Percentiles rank a stretch among this genome's conserved stretches.
Conservation (phyloP, 2,113 vertebrate species). For the Spheniscus mendiculus region DNA sequence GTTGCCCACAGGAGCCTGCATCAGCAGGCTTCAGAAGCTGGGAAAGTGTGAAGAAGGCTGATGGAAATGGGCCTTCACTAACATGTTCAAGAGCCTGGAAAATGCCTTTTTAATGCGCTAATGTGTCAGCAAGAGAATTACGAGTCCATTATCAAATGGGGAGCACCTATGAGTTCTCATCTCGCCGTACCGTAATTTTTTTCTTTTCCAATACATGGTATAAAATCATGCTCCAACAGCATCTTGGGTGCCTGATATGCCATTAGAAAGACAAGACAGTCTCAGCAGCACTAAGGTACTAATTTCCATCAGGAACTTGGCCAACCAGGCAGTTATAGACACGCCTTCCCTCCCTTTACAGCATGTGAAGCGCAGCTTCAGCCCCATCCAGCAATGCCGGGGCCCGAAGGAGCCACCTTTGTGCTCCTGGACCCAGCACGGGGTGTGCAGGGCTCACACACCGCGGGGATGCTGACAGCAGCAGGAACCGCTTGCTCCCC, state of each 20-base stretch:
- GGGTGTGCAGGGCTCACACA: neutral
- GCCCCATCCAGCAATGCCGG: fast-evolving
- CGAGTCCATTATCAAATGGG: neutral
- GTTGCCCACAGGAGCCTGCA: neutral
- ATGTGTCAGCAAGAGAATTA: neutral
- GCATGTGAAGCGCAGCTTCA: fast-evolving
- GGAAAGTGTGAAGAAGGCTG: neutral
- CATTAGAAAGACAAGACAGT: neutral
- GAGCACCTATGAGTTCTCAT: neutral
- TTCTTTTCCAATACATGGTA: neutral
- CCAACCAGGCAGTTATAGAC: neutral
- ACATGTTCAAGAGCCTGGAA: neutral
- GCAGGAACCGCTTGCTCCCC: neutral
- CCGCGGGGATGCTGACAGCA: neutral
- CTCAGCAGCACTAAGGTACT: neutral
- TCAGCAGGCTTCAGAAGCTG: neutral
- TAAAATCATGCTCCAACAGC: neutral
- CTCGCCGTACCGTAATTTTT: neutral
- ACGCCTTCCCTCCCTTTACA: neutral
- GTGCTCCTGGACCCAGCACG: fast-evolving
- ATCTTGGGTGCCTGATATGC: neutral
- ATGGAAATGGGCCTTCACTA: neutral
- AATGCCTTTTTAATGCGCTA: neutral
- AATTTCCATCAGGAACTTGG: neutral
- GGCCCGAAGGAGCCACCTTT: neutral